A percentile compares a stretch with the other conserved stretches of the same genome.
Conservation (phyloP, 1,140 invertebrate species). For the Drosophila murphyi region DNA sequence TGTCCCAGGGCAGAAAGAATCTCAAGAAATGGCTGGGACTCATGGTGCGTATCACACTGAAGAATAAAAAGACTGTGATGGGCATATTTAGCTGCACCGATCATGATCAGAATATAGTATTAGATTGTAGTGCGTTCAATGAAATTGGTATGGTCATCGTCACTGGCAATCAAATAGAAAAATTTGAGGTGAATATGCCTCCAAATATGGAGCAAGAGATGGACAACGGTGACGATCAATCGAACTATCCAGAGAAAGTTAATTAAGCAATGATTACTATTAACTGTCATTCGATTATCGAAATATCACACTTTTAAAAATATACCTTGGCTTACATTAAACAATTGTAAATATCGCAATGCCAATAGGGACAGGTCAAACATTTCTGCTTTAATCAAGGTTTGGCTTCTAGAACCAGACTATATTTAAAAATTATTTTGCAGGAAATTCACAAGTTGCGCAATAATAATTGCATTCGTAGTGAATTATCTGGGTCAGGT, state of each 20-base stretch:
- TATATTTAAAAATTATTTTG: no score
- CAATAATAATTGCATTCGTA: no score
- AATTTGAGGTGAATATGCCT: conserved; percentile 23
- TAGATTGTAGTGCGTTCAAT: conserved; percentile 37
- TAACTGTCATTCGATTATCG: no score
- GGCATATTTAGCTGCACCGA: conserved; percentile 57
- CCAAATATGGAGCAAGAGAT: neutral
- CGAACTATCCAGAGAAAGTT: neutral
- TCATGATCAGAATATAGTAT: conserved; percentile 44
- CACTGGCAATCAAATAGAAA: conserved; percentile 34
- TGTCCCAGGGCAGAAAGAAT: conserved; percentile 18
- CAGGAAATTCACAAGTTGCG: no score
- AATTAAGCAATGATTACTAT: no score
- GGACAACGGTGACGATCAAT: neutral
- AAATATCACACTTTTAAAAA: no score
- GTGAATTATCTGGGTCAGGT: no score
- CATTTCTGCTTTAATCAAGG: no score
- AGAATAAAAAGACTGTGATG: conserved; percentile 39
- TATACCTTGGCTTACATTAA: no score
- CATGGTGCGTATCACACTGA: conserved; percentile 34
- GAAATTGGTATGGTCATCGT: conserved; percentile 35
- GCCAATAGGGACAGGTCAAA: no score
- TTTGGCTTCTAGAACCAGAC: no score
- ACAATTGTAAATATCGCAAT: no score
- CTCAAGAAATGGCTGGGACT: conserved; percentile 43